These are phyloP conservation scores for Hemicordylus capensis DNA, from an alignment of 2,113 vertebrate species.

Conservation along the genomic window DNA sequence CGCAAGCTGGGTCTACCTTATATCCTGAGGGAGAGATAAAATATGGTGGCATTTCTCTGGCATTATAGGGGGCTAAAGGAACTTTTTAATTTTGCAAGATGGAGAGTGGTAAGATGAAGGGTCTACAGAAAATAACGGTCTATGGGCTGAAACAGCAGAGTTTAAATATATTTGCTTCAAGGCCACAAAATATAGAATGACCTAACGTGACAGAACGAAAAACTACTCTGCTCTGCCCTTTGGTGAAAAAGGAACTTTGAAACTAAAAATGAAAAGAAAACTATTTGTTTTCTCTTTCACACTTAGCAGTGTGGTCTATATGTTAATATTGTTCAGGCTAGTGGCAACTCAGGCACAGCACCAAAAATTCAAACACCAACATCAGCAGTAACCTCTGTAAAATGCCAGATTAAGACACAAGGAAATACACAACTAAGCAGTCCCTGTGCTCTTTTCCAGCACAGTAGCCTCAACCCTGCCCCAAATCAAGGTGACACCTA, in stretches of 20 bases:
- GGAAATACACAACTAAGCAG: too few relatives aligned
- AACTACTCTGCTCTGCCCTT: constrained; percentile 2
- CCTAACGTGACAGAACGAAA: background rate
- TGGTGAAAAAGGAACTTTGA: constrained; percentile 17
- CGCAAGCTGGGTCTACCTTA: constrained; percentile 44
- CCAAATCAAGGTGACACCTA: too few relatives aligned
- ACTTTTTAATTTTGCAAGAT: constrained; percentile 20
- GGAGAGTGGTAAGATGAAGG: constrained; percentile 2
- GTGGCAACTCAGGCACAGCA: background rate
- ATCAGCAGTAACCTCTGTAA: too few relatives aligned
- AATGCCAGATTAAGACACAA: too few relatives aligned
- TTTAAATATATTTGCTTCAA: constrained; percentile 39
- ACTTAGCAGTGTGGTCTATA: background rate
- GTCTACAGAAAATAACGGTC: constrained; percentile 19
- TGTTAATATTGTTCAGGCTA: background rate
- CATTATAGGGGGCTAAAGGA: background rate
- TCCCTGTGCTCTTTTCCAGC: too few relatives aligned
- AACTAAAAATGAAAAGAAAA: constrained; percentile 22
- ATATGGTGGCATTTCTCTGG: constrained; percentile 39
- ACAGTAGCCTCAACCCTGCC: too few relatives aligned
- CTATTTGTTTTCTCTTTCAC: constrained; percentile 17
- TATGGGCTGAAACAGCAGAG: background rate
- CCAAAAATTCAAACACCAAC: too few relatives aligned
- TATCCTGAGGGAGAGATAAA: constrained; percentile 38
- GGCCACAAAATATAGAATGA: constrained; percentile 10